Conservation (phyloP, 2,888 invertebrate genomes). For the Dione juno region DNA sequence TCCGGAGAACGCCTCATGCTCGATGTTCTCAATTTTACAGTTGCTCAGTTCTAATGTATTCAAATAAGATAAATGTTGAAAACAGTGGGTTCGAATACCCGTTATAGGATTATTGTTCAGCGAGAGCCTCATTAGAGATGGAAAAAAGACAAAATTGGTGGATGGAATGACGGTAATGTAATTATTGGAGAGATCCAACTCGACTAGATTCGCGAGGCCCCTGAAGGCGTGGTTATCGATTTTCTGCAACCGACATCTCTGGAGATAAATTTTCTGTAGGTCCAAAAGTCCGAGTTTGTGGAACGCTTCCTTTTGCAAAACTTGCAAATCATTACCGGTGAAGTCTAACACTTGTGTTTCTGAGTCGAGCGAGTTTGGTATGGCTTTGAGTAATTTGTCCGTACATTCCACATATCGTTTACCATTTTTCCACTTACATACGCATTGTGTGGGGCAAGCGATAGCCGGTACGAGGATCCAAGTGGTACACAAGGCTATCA, state of each 20-base stretch:
- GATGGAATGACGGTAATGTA: slow-evolving; percentile 90
- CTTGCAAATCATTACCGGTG: slow-evolving; percentile 91
- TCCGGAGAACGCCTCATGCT: slow-evolving; percentile 91
- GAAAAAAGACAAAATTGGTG: slow-evolving; percentile 89
- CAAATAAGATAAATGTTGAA: slow-evolving; percentile 89
- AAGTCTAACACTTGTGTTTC: slow-evolving; percentile 95
- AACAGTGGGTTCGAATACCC: slow-evolving; percentile 87
- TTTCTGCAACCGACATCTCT: slow-evolving; percentile 89
- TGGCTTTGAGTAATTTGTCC: slow-evolving; percentile 88
- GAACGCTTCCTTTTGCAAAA: slow-evolving; percentile 90
- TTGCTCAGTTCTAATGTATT: slow-evolving; percentile 91
- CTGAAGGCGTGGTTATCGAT: slow-evolving; percentile 92
- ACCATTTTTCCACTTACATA: slow-evolving; percentile 96
- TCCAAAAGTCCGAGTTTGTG: slow-evolving; percentile 90
- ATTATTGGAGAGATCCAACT: slow-evolving; percentile 93
- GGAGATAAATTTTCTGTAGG: slow-evolving; percentile 92
- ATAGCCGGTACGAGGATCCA: slow-evolving; percentile 73
- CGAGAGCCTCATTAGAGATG: slow-evolving; percentile 91
- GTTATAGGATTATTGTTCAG: slow-evolving; percentile 92
- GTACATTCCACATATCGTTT: slow-evolving; percentile 95
- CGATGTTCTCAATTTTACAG: slow-evolving; percentile 90
- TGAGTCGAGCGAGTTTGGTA: slow-evolving; percentile 91
- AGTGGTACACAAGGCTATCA: slow-evolving; percentile 76
- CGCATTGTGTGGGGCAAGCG: slow-evolving; percentile 90
- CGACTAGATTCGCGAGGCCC: slow-evolving; percentile 93